These are phyloP conservation scores for Limenitis arthemis DNA, from an alignment of 2,888 invertebrate genomes.

Conservation along the genomic window DNA sequence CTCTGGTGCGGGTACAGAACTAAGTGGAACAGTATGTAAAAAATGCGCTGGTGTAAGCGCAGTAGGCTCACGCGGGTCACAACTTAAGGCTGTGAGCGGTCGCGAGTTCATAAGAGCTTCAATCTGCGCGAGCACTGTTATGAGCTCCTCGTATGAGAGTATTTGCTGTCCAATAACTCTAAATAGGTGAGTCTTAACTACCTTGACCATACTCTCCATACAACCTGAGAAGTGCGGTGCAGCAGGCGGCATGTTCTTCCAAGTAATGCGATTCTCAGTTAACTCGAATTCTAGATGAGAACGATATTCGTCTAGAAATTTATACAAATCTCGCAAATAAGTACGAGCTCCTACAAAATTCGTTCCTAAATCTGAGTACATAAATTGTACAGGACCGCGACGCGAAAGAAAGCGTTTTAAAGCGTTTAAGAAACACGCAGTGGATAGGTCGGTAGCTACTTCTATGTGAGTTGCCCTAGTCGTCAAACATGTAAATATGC, in stretches of 20 bases:
- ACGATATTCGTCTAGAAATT: slow-evolving; percentile 3
- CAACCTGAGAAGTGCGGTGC: slow-evolving; percentile 8
- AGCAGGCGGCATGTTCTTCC: slow-evolving; percentile 4
- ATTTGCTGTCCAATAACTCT: slow-evolving; percentile 8
- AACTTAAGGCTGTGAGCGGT: background rate
- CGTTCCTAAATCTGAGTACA: slow-evolving; percentile 17
- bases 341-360: slow-evolving; percentile 14
- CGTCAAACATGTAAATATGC: slow-evolving; percentile 12
- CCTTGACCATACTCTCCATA: slow-evolving; percentile 7
- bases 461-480: slow-evolving; percentile 19
- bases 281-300: slow-evolving; percentile 2
- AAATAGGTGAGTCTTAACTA: slow-evolving; percentile 8
- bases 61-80: background rate
- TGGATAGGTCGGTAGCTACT: slow-evolving; percentile 15
- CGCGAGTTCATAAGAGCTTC: too few relatives aligned
- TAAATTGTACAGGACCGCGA: slow-evolving; percentile 16
- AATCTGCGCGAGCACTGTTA: slow-evolving; percentile 16
- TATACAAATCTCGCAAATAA: slow-evolving; percentile 5
- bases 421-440: slow-evolving; percentile 15
- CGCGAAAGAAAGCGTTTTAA: slow-evolving; percentile 22
- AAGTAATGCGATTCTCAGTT: slow-evolving; percentile 9
- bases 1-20: slow-evolving; percentile 9
- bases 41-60: slow-evolving; percentile 8
- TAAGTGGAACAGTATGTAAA: slow-evolving; percentile 14
- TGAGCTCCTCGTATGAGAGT: slow-evolving; percentile 11